Evolutionary conservation across 2,113 vertebrate genomes (phyloP).

Genomic region (Atractosteus spatula): DNA sequence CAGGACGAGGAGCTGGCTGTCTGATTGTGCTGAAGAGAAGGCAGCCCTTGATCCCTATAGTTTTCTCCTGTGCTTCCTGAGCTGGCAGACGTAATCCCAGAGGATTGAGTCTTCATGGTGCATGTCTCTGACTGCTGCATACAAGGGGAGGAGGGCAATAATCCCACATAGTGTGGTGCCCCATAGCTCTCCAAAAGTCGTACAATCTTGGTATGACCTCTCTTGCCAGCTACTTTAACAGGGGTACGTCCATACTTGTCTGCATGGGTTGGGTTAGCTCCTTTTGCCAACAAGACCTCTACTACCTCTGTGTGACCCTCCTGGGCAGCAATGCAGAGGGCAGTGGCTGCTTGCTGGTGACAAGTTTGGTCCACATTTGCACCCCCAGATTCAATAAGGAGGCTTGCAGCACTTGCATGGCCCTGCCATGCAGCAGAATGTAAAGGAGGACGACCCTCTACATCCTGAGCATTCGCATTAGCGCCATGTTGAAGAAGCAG

Average conservation of each 20-base stretch:
- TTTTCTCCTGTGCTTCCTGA: constrained; percentile 34
- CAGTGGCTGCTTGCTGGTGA: constrained; percentile 66
- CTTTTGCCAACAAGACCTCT: constrained; percentile 60
- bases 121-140: constrained; percentile 36
- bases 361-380: constrained; percentile 62
- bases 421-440: constrained; percentile 74
- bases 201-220: constrained; percentile 57
- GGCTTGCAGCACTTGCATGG: constrained; percentile 46
- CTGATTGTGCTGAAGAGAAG: constrained; percentile 38
- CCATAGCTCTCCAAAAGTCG: constrained; percentile 62
- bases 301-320: constrained; percentile 65
- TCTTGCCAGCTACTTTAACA: constrained; percentile 64
- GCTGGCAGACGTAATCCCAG: constrained; percentile 25
- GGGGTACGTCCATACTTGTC: constrained; percentile 70
- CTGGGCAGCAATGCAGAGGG: constrained; percentile 70
- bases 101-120: constrained; percentile 38
- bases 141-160: constrained; percentile 29
- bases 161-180: constrained; percentile 51
- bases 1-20: constrained; percentile 45
- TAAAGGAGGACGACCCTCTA: constrained; percentile 62
- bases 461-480: constrained; percentile 64
- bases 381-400: constrained; percentile 49
- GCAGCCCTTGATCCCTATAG: constrained; percentile 26
- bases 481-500: constrained; percentile 64
- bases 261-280: constrained; percentile 61